Conservation (phyloP, 2,888 invertebrate genomes). For the Agrypnus murinus region DNA sequence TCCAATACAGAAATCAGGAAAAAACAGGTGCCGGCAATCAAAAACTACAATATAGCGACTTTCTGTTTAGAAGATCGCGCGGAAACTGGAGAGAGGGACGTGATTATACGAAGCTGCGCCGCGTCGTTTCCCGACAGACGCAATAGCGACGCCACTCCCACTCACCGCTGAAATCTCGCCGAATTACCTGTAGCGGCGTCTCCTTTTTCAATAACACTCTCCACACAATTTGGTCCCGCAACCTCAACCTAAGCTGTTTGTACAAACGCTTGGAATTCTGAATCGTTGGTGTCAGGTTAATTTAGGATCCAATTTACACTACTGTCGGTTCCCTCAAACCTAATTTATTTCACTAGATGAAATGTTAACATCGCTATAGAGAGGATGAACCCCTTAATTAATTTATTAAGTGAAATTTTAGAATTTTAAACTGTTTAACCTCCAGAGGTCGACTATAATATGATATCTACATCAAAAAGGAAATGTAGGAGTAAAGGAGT, state of each 20-base stretch:
- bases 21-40: constrained; percentile 41
- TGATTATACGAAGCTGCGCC: constrained; percentile 66
- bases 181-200: constrained; percentile 59
- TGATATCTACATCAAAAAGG: constrained; percentile 3
- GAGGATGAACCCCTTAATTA: constrained; percentile 44
- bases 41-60: constrained; percentile 59
- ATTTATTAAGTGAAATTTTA: constrained; percentile 41
- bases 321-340: constrained; percentile 47
- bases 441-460: constrained; percentile 28
- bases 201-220: constrained; percentile 61
- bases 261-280: constrained; percentile 55
- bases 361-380: constrained; percentile 43
- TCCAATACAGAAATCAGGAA: constrained; percentile 5
- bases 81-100: constrained; percentile 67
- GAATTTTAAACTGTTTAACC: constrained; percentile 42
- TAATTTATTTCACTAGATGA: constrained; percentile 48
- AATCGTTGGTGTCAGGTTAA: constrained; percentile 56
- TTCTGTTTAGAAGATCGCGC: constrained; percentile 67
- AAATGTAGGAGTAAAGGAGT: constrained; percentile 31
- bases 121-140: constrained; percentile 62
- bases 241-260: constrained; percentile 53
- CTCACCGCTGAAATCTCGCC: constrained; percentile 65
- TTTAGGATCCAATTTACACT: constrained; percentile 56
- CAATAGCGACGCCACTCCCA: constrained; percentile 68
- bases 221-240: constrained; percentile 55